Percentiles rank a stretch among this genome's conserved stretches.
Conservation (phyloP, 2,113 vertebrate species). For the Muntiacus reevesi region DNA sequence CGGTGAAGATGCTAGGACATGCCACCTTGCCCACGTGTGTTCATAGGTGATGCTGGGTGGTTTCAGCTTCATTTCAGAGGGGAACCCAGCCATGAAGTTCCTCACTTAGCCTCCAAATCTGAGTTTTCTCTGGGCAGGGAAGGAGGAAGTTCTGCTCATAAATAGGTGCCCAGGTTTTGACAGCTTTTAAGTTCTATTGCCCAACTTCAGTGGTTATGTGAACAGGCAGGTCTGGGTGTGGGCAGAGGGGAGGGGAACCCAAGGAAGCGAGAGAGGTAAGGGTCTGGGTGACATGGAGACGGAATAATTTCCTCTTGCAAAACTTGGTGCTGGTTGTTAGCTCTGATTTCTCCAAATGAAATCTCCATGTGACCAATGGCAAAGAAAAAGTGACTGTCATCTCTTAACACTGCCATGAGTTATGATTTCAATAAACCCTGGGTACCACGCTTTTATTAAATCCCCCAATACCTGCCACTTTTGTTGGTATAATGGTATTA, state of each 20-base stretch:
- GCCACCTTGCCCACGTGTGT: background rate
- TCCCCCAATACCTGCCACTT: background rate
- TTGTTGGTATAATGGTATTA: background rate
- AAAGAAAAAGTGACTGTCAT: background rate
- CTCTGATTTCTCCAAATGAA: background rate
- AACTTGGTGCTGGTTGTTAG: background rate
- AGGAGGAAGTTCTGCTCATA: background rate
- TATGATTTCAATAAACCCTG: background rate
- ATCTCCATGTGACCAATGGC: background rate
- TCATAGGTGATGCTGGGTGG: background rate
- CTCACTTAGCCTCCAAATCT: background rate
- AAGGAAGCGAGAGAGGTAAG: background rate
- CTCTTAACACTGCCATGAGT: background rate
- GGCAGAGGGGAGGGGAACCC: too few relatives aligned
- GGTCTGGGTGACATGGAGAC: background rate
- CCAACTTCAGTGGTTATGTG: background rate
- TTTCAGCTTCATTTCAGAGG: background rate
- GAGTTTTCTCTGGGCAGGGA: background rate
- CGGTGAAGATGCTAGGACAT: background rate
- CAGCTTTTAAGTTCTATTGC: background rate
- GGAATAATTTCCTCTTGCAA: background rate
- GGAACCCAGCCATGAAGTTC: background rate
- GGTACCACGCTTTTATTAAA: background rate
- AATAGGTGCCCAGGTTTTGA: background rate
- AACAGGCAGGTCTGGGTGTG: background rate